A percentile compares a stretch with the other conserved stretches of the same genome.
These are phyloP conservation scores for Peromyscus leucopus DNA, from an alignment of 2,113 vertebrate species.

Conservation along the genomic window DNA sequence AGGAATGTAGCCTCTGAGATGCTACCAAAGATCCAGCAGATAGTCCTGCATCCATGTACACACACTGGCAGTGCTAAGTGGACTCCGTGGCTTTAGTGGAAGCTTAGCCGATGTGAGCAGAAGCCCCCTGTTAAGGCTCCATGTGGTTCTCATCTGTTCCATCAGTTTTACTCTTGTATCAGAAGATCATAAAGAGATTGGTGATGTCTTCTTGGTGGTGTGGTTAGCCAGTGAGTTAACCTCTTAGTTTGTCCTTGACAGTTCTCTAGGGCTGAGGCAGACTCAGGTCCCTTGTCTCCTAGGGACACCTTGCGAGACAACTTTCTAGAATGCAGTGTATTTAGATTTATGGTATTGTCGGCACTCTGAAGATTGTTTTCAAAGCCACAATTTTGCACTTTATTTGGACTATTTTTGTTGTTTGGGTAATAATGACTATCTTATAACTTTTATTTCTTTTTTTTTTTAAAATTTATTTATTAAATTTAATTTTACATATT, in stretches of 20 bases:
- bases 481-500: too few species aligned
- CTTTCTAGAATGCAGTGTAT: not conserved
- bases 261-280: not conserved
- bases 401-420: conserved; percentile 17
- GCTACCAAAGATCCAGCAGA: too few species aligned
- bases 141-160: not conserved
- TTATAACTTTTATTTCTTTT: not conserved
- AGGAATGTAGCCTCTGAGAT: not conserved
- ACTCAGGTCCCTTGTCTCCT: not conserved
- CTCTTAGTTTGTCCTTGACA: not conserved
- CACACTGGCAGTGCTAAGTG: not conserved
- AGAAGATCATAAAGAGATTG: not conserved
- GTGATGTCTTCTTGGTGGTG: not conserved
- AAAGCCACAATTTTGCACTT: conserved; percentile 17
- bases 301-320: not conserved
- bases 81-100: not conserved
- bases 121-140: not conserved
- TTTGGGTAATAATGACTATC: not conserved
- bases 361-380: not conserved
- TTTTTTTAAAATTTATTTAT: too few species aligned
- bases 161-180: not conserved
- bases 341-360: not conserved
- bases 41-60: not conserved
- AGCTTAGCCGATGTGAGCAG: not conserved
- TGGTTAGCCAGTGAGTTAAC: not conserved